Percentiles rank a stretch among this genome's conserved stretches.
Conservation (phyloP, 2,113 vertebrate species). For the Romanogobio albipinnatus region DNA sequence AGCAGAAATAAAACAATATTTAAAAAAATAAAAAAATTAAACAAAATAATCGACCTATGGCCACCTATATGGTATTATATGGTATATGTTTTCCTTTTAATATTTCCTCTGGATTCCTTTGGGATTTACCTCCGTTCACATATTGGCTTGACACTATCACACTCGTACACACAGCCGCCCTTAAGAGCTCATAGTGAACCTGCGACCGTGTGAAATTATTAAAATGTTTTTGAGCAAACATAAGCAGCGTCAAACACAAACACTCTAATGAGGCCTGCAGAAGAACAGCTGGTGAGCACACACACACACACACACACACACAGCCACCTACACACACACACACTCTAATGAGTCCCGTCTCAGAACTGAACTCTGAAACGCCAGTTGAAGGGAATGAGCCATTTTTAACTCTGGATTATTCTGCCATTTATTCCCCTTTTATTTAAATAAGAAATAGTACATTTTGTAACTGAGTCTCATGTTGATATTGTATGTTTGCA, state of each 20-base stretch:
- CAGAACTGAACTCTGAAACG: conserved; percentile 16
- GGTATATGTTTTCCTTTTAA: too few relatives aligned
- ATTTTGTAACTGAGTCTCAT: neutral
- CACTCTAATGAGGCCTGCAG: neutral
- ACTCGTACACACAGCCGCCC: neutral
- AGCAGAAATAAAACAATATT: too few relatives aligned
- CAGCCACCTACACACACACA: neutral
- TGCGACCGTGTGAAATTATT: neutral
- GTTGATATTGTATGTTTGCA: neutral
- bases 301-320: neutral
- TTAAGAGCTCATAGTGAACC: neutral
- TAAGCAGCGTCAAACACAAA: conserved; percentile 12
- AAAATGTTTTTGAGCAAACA: conserved; percentile 5
- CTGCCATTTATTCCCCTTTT: neutral
- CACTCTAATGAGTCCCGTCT: conserved; percentile 18
- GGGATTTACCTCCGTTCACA: neutral
- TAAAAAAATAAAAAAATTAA: too few relatives aligned
- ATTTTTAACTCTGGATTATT: conserved; percentile 6
- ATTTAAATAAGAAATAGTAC: neutral
- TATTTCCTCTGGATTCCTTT: neutral
- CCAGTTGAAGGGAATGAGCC: neutral
- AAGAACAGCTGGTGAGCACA: conserved; percentile 11
- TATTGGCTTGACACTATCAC: neutral
- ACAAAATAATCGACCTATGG: neutral
- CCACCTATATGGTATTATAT: too few relatives aligned